Conservation (phyloP, 1,140 invertebrate genomes). For the Venustaconcha ellipsiformis region DNA sequence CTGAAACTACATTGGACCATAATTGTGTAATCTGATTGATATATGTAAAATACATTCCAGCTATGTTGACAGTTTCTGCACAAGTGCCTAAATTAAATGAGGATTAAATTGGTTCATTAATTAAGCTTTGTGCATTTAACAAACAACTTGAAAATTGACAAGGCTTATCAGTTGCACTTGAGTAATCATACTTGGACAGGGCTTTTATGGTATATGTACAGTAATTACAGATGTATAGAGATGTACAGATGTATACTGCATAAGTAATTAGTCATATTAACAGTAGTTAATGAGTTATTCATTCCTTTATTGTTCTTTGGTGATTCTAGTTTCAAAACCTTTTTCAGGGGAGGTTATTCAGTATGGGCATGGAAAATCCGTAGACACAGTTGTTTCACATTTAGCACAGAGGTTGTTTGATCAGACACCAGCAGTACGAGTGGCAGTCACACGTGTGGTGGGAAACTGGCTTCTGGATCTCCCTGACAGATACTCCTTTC, state of each 20-base stretch:
- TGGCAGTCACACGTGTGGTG: slow-evolving; percentile 76
- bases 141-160: background rate
- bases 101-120: background rate
- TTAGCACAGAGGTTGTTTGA: slow-evolving; percentile 84
- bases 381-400: slow-evolving; percentile 76
- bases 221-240: background rate
- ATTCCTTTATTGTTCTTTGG: background rate
- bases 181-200: too few relatives aligned
- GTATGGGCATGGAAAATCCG: slow-evolving; percentile 74
- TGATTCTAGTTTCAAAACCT: slow-evolving; percentile 1
- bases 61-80: too few relatives aligned
- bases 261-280: background rate
- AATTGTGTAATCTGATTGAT: too few relatives aligned
- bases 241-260: background rate
- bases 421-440: slow-evolving; percentile 77
- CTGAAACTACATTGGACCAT: too few relatives aligned
- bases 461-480: slow-evolving; percentile 79
- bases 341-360: slow-evolving; percentile 73
- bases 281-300: background rate
- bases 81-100: background rate
- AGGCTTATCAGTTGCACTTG: background rate
- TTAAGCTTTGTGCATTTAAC: background rate
- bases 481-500: slow-evolving; percentile 83
- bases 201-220: too few relatives aligned
- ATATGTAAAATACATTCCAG: too few relatives aligned